Percentiles rank a stretch among this genome's conserved stretches.
Evolutionary conservation across 2,113 vertebrate species (phyloP).

Genomic region (Upupa epops): DNA sequence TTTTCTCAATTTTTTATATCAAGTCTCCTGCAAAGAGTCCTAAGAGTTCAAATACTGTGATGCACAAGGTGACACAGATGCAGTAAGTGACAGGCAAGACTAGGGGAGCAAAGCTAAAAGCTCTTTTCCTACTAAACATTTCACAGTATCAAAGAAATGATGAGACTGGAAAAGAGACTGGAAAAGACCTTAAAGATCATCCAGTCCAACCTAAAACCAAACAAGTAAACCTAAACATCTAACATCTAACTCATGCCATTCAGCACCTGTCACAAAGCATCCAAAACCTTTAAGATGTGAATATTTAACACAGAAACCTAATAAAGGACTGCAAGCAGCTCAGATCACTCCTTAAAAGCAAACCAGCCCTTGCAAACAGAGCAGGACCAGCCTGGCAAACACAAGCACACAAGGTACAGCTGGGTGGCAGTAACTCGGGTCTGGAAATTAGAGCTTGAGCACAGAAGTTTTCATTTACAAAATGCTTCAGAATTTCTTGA

Average conservation of each 20-base stretch:
- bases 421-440: accelerated
- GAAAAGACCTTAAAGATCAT: no score
- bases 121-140: no score
- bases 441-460: background rate
- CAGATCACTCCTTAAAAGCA: background rate
- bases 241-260: no score
- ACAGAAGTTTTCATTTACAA: background rate
- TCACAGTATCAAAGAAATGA: no score
- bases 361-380: background rate
- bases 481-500: background rate
- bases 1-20: background rate
- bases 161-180: accelerated
- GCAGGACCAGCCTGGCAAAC: background rate
- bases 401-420: accelerated
- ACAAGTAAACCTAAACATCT: no score
- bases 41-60: background rate
- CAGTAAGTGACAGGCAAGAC: background rate
- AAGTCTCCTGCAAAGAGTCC: background rate
- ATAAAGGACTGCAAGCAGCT: background rate
- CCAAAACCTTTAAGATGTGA: background rate
- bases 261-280: background rate
- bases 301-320: background rate
- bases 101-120: no score
- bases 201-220: no score
- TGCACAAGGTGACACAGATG: background rate